phyloP scores from a whole-genome alignment of 2,113 vertebrate species.

The Ceuthmochares aereus region DNA sequence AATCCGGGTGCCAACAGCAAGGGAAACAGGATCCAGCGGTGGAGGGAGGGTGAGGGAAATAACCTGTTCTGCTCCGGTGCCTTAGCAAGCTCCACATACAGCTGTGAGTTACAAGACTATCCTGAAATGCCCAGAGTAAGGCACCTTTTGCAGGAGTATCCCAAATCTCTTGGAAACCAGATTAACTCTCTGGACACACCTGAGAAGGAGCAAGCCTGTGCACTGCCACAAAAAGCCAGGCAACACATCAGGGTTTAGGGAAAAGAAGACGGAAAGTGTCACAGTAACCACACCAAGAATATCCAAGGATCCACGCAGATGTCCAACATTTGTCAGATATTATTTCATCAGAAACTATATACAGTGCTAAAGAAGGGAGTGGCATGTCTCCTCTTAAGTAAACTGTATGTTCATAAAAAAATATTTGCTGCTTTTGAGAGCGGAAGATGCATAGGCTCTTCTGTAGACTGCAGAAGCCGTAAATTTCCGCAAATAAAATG shows the following conservation, averaged over 20 bases:
- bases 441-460: constrained; percentile 44
- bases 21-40: not conserved
- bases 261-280: not conserved
- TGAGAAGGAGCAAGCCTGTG: not conserved
- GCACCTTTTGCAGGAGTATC: not conserved
- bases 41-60: not conserved
- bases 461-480: constrained; percentile 50
- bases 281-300: not conserved
- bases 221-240: not conserved
- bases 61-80: not conserved
- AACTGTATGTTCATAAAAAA: constrained; percentile 20
- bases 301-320: not conserved
- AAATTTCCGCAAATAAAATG: constrained; percentile 58
- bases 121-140: not conserved
- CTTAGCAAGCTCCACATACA: not conserved
- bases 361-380: not conserved
- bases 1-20: not conserved
- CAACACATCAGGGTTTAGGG: not conserved
- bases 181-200: not conserved
- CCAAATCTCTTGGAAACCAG: not conserved
- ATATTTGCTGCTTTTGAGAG: constrained; percentile 41
- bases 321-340: not conserved
- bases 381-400: constrained; percentile 48
- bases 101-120: not conserved
- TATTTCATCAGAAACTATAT: constrained; percentile 12